Evolutionary conservation across 2,888 invertebrate species (phyloP), one percentile per base, ranked within the genome.

Genomic region (Stenichneumon culpator): DNA sequence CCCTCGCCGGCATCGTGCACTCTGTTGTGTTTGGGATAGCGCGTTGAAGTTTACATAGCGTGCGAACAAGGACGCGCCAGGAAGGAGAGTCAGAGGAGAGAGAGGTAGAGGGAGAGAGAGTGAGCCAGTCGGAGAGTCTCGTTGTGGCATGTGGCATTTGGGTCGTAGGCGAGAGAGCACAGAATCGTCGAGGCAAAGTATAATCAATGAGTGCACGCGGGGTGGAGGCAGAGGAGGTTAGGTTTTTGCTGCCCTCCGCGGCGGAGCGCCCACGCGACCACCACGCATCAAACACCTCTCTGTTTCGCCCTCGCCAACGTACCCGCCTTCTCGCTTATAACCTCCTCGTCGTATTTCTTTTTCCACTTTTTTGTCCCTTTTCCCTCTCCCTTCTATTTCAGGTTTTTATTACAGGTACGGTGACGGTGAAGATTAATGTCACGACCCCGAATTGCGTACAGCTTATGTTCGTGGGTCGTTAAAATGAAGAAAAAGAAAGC

Each of bases 131-230:
- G 16, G 39, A 0, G 73, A 57, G 60, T 73, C 14, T 73, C 60
- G 44, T 32, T 73, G 39, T 25, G 72, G 83, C 73, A 78, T 83
- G 39, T 57, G 72, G 83, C 73, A 78, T 83, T 80, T 81, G 78
- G 83, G 69, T 80, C 81, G 82, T 82, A 72, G 77, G 80, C 78
- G 78, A 63, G 54, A 70, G 60, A 47, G 52, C 74, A 36, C 60
- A 44, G 73, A 44, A 25, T 5, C 47, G 63, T 63, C 44, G 73
- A 82, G 78, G 78, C 54, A 69, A 79, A 81, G 80, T 79, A 84
- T 85, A 87, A 85, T 85, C 85, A 83, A 87, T 87, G 83, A 81
- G 65, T 78, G 65, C 78, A 77, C 67, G 73, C 65, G 67, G 79
- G 68, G 68, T 14, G 57, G 60, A 54, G 69, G 36, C 22, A 70